Percentiles rank a stretch among this genome's conserved stretches.
Evolutionary conservation across 2,888 invertebrate species (phyloP).

Genomic region (Trypoxylon attenuatum): DNA sequence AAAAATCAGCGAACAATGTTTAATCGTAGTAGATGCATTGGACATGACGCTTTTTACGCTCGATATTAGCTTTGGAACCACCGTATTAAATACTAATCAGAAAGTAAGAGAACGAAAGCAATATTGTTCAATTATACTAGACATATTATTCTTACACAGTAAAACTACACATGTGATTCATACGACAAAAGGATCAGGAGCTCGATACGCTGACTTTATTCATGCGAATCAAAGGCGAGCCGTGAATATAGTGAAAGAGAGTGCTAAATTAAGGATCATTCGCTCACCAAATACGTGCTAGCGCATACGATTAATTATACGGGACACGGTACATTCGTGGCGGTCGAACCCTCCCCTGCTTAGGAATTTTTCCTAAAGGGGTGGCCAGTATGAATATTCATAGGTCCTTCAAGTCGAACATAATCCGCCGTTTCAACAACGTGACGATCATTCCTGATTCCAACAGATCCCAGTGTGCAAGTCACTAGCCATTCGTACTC

Average conservation of each 20-base stretch:
- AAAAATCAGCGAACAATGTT: too few species aligned
- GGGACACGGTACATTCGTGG: conserved; percentile 41
- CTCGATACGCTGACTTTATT: not conserved
- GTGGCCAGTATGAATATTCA: conserved; percentile 46
- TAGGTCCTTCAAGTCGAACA: conserved; percentile 27
- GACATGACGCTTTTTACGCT: too few species aligned
- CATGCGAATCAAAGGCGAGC: too few species aligned
- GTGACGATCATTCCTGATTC: conserved; percentile 46
- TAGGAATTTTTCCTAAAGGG: conserved; percentile 40
- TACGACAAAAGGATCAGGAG: not conserved
- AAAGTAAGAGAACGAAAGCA: too few species aligned
- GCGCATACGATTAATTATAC: conserved; percentile 66
- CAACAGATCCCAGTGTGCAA: conserved; percentile 13
- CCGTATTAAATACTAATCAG: too few species aligned
- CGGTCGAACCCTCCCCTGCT: conserved; percentile 15
- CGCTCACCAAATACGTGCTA: conserved; percentile 41
- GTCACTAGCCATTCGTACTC: conserved; percentile 23
- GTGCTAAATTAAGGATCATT: conserved; percentile 26
- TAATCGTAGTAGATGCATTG: too few species aligned
- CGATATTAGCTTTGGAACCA: too few species aligned
- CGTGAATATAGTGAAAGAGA: not conserved
- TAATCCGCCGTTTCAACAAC: conserved; percentile 39
- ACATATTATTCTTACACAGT: not conserved
- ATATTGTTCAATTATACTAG: not conserved
- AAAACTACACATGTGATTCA: not conserved